Evolutionary conservation across 2,797 vertebrate genomes (phyloP), one percentile per base, ranked within the genome.

Genomic region (Brachyrhaphis roseni): DNA sequence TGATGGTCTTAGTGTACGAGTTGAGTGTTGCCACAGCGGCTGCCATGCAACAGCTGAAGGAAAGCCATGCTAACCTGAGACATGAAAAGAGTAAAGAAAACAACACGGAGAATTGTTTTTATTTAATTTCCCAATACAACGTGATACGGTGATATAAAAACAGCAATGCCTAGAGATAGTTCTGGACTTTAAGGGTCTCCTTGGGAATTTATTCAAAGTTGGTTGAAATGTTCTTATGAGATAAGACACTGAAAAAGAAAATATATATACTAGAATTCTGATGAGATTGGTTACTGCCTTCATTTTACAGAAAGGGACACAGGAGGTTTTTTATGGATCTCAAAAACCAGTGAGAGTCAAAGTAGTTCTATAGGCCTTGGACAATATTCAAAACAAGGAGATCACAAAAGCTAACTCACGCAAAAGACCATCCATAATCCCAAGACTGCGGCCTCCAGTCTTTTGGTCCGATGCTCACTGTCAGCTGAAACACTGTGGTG

Each of bases 11-110:
- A 87, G 98, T 99, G 95, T 99, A 99, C 78, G 98, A 99, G 96
- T 99, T 99, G 87, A 99, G 93, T 3, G 98, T 98, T 68, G 97
- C 97, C 80, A 99, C 98, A 0, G 98, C 98, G 5, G 98, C 98
- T 0, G 97, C 98, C 98, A 99, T 99, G 92, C 98, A 99, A 90
- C 98, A 99, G 92, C 97, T 99, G 86, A 99, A 98, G 39, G 98
- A 98, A 89, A 98, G 96, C 98, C 98, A 99, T 0, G 98, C 98
- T 95, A 99, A 94, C 75, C 98, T 99, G 95, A 76, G 6, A 66
- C 11, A 47, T n/a, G 23, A n/a, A 66, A 34, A 34, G 51, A 28
- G 12, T 23, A 2, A 51, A 16, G 8, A 5, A 31, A 26, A 59
- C 53, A 49, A n/a, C 66, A 39, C 26, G 28, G 1, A 79, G 2